phyloP scores from a whole-genome alignment of 2,797 vertebrate species.

The Lagocephalus sceleratus region DNA sequence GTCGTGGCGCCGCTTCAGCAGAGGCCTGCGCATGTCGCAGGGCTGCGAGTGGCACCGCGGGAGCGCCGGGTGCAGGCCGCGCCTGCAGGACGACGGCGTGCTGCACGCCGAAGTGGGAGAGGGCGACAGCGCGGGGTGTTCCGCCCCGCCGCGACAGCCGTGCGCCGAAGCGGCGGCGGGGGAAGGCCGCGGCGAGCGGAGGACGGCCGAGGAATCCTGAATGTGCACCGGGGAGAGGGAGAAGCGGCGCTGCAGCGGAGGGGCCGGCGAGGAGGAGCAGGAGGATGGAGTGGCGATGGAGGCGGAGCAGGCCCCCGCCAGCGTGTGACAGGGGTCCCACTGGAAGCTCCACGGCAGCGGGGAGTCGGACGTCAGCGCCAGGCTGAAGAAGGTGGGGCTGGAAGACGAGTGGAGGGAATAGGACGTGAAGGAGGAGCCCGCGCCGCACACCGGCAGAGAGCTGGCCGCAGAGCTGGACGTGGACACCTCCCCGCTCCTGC shows the following conservation, averaged over 20 bases:
- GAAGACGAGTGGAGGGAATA: constrained; percentile 81
- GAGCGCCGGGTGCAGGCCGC: constrained; percentile 78
- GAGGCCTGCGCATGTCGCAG: constrained; percentile 87
- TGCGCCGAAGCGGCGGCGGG: constrained; percentile 70
- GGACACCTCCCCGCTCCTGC: constrained; percentile 56
- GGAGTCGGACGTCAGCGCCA: constrained; percentile 84
- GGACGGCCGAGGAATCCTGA: constrained; percentile 75
- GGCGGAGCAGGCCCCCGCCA: constrained; percentile 68
- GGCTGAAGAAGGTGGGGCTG: constrained; percentile 88
- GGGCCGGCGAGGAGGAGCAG: constrained; percentile 75
- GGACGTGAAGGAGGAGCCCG: constrained; percentile 82
- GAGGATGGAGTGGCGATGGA: constrained; percentile 75
- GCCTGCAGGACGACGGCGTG: constrained; percentile 81
- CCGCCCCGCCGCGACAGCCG: constrained; percentile 46
- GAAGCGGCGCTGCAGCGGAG: constrained; percentile 82
- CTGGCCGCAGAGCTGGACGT: constrained; percentile 72
- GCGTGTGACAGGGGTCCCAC: constrained; percentile 71
- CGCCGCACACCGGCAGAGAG: constrained; percentile 77
- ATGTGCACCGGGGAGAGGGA: constrained; percentile 87
- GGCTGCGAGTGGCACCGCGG: constrained; percentile 91
- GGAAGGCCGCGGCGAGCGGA: constrained; percentile 67
- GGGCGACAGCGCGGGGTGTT: constrained; percentile 72
- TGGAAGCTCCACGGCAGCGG: constrained; percentile 79
- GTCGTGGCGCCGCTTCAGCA: constrained; percentile 83
- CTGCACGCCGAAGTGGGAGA: constrained; percentile 85